phyloP scores from a whole-genome alignment of 2,797 vertebrate genomes.

The Malurus leucopterus region DNA sequence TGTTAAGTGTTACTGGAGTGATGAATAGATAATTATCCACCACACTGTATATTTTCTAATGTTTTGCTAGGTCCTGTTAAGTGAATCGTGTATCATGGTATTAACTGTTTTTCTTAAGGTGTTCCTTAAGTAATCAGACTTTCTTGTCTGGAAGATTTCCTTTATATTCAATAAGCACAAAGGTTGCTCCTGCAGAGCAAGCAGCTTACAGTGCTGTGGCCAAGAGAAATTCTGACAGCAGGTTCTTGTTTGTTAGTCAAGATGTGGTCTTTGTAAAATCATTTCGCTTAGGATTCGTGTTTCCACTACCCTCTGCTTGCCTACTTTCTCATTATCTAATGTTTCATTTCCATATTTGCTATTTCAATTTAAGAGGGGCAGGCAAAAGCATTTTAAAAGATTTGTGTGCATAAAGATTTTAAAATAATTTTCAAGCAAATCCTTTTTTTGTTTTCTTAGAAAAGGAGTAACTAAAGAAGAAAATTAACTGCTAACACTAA shows the following conservation, averaged over 20 bases:
- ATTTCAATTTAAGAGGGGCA: not conserved
- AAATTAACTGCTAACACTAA: not conserved
- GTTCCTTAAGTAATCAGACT: not conserved
- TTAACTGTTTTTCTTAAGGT: not conserved
- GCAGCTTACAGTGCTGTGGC: not conserved
- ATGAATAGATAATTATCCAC: not conserved
- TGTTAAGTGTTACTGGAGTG: not conserved
- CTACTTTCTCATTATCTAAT: not conserved
- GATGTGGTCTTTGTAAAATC: not conserved
- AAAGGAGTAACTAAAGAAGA: not conserved
- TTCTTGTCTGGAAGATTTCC: not conserved
- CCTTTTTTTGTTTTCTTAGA: not conserved
- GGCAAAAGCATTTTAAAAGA: not conserved
- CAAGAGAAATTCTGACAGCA: not conserved
- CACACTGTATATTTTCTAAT: not conserved
- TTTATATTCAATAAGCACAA: not conserved
- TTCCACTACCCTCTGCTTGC: not conserved
- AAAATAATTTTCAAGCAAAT: not conserved
- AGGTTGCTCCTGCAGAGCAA: not conserved
- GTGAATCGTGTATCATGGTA: fast-evolving
- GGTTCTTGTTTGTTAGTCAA: not conserved
- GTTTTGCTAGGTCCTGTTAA: not conserved
- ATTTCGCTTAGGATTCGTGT: not conserved
- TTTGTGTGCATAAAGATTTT: not conserved
- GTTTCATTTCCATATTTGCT: not conserved